These are phyloP conservation scores for Drosophila baimaii DNA, from an alignment of 1,140 invertebrate species.

Conservation along the genomic window DNA sequence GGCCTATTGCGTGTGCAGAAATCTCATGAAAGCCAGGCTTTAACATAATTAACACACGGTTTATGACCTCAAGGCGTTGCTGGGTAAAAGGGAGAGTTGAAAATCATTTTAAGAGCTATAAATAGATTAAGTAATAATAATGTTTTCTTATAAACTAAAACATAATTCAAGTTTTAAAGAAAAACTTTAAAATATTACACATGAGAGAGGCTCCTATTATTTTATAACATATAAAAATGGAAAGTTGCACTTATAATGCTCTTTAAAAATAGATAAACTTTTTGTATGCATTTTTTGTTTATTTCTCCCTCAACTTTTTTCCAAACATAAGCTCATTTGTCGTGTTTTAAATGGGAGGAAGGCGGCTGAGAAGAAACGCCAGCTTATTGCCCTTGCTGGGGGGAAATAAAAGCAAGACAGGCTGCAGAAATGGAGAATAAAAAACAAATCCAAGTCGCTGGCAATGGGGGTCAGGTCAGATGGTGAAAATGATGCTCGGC, in stretches of 20 bases:
- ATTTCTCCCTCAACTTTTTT: conserved; percentile 13
- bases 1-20: conserved; percentile 13
- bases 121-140: not conserved
- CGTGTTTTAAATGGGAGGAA: conserved; percentile 15
- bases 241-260: not conserved
- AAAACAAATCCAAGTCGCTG: conserved; percentile 34
- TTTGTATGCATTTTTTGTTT: not conserved
- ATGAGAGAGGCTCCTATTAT: not conserved
- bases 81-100: not conserved
- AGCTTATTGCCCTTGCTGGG: conserved; percentile 29
- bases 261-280: not conserved
- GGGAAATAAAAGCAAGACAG: conserved; percentile 8
- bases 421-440: conserved; percentile 32
- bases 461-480: conserved; percentile 49
- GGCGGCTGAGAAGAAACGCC: conserved; percentile 31
- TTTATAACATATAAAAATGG: not conserved
- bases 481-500: conserved; percentile 36
- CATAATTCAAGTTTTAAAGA: too few species aligned
- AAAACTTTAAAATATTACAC: too few species aligned
- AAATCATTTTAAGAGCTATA: not conserved
- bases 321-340: conserved; percentile 38
- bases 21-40: conserved; percentile 31
- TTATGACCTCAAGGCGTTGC: conserved; percentile 21
- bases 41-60: conserved; percentile 69
- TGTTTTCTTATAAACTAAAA: not conserved